Evolutionary conservation across 2,113 vertebrate genomes (phyloP).

Genomic region (Sylvia atricapilla): DNA sequence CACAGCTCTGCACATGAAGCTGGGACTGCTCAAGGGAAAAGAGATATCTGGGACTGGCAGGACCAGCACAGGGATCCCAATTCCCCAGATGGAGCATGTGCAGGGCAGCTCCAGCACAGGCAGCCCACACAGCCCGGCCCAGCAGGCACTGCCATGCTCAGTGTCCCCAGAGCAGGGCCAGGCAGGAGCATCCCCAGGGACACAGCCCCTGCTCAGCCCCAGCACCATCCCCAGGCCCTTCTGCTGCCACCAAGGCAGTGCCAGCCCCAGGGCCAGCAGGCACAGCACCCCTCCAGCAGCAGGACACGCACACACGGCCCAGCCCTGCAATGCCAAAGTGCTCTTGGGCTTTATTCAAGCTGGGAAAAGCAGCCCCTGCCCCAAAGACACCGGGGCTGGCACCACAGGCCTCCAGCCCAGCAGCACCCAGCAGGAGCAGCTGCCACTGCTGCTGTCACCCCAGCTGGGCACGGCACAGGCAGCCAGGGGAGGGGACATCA

Average conservation of each 20-base stretch:
- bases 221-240: background rate
- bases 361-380: background rate
- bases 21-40: no score
- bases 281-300: background rate
- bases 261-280: no score
- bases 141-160: accelerated
- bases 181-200: background rate
- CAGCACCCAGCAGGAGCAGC: background rate
- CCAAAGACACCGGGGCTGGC: background rate
- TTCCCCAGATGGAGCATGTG: background rate
- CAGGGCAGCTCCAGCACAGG: background rate
- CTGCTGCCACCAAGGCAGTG: no score
- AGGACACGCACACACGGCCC: background rate
- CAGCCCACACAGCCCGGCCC: no score
- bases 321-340: no score
- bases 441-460: background rate
- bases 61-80: background rate
- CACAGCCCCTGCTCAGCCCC: background rate
- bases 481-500: no score
- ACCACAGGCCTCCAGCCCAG: background rate
- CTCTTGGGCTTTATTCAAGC: background rate
- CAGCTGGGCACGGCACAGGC: background rate
- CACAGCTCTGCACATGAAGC: no score
- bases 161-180: background rate
- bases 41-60: background rate